Conservation (phyloP, 2,888 invertebrate genomes). For the Apotomis capreana region DNA sequence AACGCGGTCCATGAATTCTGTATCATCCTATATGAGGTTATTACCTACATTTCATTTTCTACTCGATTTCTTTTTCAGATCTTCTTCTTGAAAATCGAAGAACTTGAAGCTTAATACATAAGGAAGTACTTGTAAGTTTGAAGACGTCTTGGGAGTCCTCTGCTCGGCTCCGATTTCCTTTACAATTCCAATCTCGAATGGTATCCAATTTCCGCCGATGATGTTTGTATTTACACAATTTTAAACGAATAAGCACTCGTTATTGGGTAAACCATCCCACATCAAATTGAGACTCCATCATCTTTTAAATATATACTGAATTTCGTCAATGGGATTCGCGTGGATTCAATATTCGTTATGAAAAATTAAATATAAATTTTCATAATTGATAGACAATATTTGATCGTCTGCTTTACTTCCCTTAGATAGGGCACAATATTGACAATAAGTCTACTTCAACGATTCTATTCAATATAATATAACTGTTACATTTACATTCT, state of each 20-base stretch:
- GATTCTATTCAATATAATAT: too few species aligned
- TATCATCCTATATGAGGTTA: background rate
- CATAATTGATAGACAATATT: too few species aligned
- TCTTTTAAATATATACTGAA: too few species aligned
- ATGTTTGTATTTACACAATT: constrained; percentile 60
- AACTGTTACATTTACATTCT: too few species aligned
- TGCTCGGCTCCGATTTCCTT: constrained; percentile 62
- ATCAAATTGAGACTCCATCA: too few species aligned
- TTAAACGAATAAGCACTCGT: constrained; percentile 42
- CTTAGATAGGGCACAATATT: too few species aligned
- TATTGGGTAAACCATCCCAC: background rate
- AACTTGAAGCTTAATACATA: constrained; percentile 33
- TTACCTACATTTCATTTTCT: constrained; percentile 24
- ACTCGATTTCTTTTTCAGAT: background rate
- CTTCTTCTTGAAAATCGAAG: constrained; percentile 29
- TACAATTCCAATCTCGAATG: constrained; percentile 56
- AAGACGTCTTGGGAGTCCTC: constrained; percentile 47
- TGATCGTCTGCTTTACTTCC: too few species aligned
- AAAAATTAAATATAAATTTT: too few species aligned
- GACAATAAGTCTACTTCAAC: too few species aligned
- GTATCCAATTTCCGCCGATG: constrained; percentile 66
- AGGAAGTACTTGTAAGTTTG: constrained; percentile 42
- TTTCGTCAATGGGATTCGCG: too few species aligned
- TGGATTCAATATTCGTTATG: too few species aligned
- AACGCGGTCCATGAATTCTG: background rate